These are phyloP conservation scores for Anolis apletophallus DNA, from an alignment of 2,797 vertebrate genomes.

Conservation along the genomic window DNA sequence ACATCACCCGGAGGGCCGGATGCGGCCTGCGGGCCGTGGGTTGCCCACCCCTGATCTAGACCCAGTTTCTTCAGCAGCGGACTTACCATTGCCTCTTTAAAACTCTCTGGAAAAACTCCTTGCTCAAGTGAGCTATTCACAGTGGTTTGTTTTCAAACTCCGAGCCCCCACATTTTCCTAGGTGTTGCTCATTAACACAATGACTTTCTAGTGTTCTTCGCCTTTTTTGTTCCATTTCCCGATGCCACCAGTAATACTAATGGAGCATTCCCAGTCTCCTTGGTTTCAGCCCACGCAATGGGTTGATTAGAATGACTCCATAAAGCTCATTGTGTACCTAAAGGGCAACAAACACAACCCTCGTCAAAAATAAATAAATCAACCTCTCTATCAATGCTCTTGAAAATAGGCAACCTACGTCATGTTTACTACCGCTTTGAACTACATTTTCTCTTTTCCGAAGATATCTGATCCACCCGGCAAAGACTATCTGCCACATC, in stretches of 20 bases:
- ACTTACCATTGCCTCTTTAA: too few relatives aligned
- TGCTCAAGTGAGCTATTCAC: too few relatives aligned
- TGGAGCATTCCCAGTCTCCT: slow-evolving; percentile 17
- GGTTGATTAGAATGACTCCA: slow-evolving; percentile 9
- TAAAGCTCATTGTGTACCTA: slow-evolving; percentile 21
- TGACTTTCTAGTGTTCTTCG: too few relatives aligned
- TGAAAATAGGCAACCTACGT: not conserved
- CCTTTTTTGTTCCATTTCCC: not conserved
- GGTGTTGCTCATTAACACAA: not conserved
- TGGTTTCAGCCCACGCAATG: slow-evolving; percentile 13
- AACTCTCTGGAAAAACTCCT: too few relatives aligned
- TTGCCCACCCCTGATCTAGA: too few relatives aligned
- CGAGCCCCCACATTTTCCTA: not conserved
- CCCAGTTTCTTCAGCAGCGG: too few relatives aligned
- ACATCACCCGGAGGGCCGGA: too few relatives aligned
- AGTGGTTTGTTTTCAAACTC: too few relatives aligned
- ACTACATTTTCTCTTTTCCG: not conserved
- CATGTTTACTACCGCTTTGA: slow-evolving; percentile 12
- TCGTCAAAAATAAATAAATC: not conserved
- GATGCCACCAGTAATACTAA: not conserved
- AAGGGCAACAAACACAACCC: slow-evolving; percentile 6
- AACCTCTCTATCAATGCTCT: slow-evolving; percentile 3
- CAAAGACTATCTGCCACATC: not conserved
- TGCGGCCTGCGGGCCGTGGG: too few relatives aligned
- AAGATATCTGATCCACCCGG: not conserved